phyloP scores from a whole-genome alignment of 2,888 invertebrate genomes.

The Rotaria magnacalcarata region DNA sequence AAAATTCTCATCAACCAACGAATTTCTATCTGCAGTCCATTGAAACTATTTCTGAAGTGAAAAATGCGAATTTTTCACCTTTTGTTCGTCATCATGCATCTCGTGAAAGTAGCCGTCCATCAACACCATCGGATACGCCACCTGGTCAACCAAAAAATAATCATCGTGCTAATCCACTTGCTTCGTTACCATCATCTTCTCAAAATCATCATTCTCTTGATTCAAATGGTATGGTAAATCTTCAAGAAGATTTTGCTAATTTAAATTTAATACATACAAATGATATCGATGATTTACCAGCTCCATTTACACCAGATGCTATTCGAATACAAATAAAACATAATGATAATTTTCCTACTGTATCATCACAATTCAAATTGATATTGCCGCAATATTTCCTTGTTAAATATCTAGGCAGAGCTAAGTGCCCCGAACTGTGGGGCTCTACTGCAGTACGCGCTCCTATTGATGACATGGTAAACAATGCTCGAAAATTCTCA shows the following conservation, averaged over 20 bases:
- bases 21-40: constrained; percentile 4
- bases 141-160: not conserved
- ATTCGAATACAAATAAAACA: not conserved
- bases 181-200: not conserved
- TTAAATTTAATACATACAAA: not conserved
- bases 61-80: not conserved
- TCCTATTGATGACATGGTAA: constrained; percentile 55
- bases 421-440: constrained; percentile 52
- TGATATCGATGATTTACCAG: not conserved
- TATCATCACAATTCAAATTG: not conserved
- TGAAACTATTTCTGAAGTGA: constrained; percentile 21
- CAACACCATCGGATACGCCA: not conserved
- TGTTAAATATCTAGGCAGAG: constrained; percentile 56
- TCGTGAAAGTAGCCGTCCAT: constrained; percentile 31
- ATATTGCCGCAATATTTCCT: constrained; percentile 56
- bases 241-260: not conserved
- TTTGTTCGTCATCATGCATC: not conserved
- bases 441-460: constrained; percentile 55
- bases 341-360: too few species aligned
- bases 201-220: not conserved
- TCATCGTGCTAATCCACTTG: not conserved
- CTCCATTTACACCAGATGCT: constrained; percentile 12
- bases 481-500: constrained; percentile 51
- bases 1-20: not conserved
- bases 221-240: not conserved